Conservation (phyloP, 2,113 vertebrate species). For the Hirundichthys speculiger region DNA sequence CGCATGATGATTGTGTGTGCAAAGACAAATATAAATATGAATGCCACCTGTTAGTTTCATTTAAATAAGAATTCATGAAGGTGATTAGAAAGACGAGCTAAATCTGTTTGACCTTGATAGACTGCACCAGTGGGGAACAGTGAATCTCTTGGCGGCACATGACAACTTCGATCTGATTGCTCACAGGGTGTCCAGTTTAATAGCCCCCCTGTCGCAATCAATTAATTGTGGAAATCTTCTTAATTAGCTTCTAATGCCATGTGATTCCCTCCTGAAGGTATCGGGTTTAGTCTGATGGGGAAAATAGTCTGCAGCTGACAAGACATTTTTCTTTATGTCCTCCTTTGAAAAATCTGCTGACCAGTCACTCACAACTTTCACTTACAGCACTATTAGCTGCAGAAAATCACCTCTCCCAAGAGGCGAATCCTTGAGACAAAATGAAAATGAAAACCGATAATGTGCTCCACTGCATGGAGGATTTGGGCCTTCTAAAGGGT, state of each 20-base stretch:
- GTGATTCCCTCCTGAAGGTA: conserved; percentile 50
- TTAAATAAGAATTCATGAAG: background rate
- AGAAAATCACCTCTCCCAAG: conserved; percentile 16
- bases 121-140: conserved; percentile 22
- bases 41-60: too few species aligned
- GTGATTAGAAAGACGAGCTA: conserved; percentile 21
- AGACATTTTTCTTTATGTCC: conserved; percentile 5
- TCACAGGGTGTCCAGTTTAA: conserved; percentile 57
- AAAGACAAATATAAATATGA: background rate
- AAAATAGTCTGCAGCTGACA: conserved; percentile 17
- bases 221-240: conserved; percentile 61
- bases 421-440: conserved; percentile 34
- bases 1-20: background rate
- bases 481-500: conserved; percentile 32
- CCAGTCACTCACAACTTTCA: conserved; percentile 37
- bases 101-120: conserved; percentile 46
- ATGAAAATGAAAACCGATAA: conserved; percentile 36
- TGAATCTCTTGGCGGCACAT: conserved; percentile 18
- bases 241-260: conserved; percentile 59
- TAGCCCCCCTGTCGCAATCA: conserved; percentile 42
- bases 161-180: conserved; percentile 57
- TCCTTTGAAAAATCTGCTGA: conserved; percentile 27
- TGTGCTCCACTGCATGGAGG: conserved; percentile 17
- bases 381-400: conserved; percentile 1
- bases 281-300: conserved; percentile 32